Conservation (phyloP, 2,888 invertebrate genomes). For the Taphrorychus bicolor region DNA sequence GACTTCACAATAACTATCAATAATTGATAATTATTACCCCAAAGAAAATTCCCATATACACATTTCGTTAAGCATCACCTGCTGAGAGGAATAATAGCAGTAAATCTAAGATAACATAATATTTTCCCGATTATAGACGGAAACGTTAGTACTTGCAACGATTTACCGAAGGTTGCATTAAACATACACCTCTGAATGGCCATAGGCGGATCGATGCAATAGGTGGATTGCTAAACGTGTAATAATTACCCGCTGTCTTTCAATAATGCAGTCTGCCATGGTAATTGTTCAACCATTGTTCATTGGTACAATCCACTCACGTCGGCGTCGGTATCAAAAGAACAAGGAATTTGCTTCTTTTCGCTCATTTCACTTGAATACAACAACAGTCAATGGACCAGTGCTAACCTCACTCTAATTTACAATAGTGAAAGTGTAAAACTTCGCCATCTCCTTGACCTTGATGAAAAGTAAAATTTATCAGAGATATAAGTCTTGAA, state of each 20-base stretch:
- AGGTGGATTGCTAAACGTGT: not conserved
- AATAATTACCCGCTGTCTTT: not conserved
- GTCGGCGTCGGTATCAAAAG: not conserved
- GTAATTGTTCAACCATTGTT: not conserved
- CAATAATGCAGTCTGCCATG: not conserved
- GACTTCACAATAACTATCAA: not conserved
- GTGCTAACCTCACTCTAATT: not conserved
- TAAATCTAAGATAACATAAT: not conserved
- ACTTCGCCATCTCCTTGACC: not conserved
- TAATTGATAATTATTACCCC: not conserved
- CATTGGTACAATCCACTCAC: not conserved
- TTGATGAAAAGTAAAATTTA: not conserved
- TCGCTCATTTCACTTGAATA: not conserved
- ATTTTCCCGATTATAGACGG: not conserved
- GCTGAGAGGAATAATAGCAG: not conserved
- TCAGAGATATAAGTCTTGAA: not conserved
- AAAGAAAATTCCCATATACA: not conserved
- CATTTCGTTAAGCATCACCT: conserved; percentile 1
- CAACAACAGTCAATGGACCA: not conserved
- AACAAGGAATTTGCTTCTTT: not conserved
- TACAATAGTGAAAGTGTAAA: not conserved
- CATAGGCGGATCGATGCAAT: not conserved
- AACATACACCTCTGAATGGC: not conserved
- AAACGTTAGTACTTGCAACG: not conserved
- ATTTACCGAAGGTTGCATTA: not conserved